Base-by-base conservation (phyloP, 2,797 vertebrate genomes). In the Sphaeramia orbicularis region DNA sequence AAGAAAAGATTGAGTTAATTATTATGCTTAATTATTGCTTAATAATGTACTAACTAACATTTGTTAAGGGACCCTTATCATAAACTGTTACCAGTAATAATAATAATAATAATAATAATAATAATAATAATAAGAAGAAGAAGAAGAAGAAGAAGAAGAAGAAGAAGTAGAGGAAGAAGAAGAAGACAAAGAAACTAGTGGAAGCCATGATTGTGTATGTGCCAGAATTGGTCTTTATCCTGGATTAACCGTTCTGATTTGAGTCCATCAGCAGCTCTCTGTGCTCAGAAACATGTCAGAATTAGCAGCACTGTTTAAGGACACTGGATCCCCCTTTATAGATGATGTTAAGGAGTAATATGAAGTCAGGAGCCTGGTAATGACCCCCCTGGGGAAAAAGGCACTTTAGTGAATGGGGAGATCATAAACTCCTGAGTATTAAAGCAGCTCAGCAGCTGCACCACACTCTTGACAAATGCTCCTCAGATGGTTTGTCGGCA, bases 401-500 rank as follows among this genome's bases (percentile, higher is more conserved):
- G 72, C 79, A 72, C 84, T 89, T 81, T 84, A 80, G 80, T 82
- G 77, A 77, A 88, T 32, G 66, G 67, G 59, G 65, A 82, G 83
- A 85, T 87, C 80, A 85, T 83, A 86, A 90, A 90, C 80, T 73
- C 76, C 77, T 3, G 43, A 66, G 84, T 68, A 79, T 83, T 61
- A 86, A 86, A 92, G 84, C 80, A 71, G 73, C 90, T 72, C 44
- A 91, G 86, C 94, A 93, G 89, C 91, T 93, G 92, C 88, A 81
- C 65, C 10, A 14, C 73, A 83, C 81, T 61, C 70, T 60, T 83
- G 86, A 89, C 82, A 41, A 88, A 93, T 83, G 80, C 55, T 70
- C 68, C 71, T 76, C 76, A 50, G 80, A 76, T 18, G 67, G 59
- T 68, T 53, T 71, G n/a, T 65, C 60, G 30, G 76, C 56, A 7